Base-by-base conservation (phyloP, 1,140 invertebrate species). In the Dreissena polymorpha region DNA sequence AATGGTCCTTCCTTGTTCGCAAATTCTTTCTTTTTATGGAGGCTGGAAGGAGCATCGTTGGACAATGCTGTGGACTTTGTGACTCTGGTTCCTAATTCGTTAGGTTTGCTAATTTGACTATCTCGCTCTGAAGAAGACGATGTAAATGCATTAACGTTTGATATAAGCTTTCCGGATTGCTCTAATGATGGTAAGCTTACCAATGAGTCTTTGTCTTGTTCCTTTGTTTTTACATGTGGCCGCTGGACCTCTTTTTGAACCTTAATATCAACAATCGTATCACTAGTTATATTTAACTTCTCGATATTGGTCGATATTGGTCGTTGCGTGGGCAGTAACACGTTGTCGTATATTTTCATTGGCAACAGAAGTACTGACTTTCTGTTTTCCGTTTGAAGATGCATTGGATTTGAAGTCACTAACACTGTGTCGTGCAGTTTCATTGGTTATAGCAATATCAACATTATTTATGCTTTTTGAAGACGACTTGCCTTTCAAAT, bases 1-100 rank as follows among this genome's bases (percentile, higher is more conserved):
- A 27, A 39, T 6, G 25, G 6, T 65, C 55, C 65, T 39, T 29
- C 10, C 29, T 55, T 16, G 49, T 60, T 64, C 21, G 14, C 14
- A 8, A 75, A 64, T 6, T 57, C 73, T 64, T 57, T 75, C 49
- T 63, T 75, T 39, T 57, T 75, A 8, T 50, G 63, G 25, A 57
- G 39, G 10, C 23, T 14, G 10, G 16, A 39, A 10, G 65, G 12
- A 50, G 55, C 27, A n/a, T 2, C 27, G 21, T 18, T 60, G 13
- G 55, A 49, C 25, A 14, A 18, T n/a, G 10, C 25, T 49, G 25
- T 49, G 0, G 57, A 63, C 10, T 7, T 29, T 50, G 23, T 60
- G 0, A 7, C 27, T 7, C 29, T 75, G 6, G 57, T 63, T 21
- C 0, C n/a, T 8, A 1, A 0, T 2, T 75, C 73, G 14, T 39